phyloP scores from a whole-genome alignment of 2,113 vertebrate species.

The Apteryx owenii region DNA sequence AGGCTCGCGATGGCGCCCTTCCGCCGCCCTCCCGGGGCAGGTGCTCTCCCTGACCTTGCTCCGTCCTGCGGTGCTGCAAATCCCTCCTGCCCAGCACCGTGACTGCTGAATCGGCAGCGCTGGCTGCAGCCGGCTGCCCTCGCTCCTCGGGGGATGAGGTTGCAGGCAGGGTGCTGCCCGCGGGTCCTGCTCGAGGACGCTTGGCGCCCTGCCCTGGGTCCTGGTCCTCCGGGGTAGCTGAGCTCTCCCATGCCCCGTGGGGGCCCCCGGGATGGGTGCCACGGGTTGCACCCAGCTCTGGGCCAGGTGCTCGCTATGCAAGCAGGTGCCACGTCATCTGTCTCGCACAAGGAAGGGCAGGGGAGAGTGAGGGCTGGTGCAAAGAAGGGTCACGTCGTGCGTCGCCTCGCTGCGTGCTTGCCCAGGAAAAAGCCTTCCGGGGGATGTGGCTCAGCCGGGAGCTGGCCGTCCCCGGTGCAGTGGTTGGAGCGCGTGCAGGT shows the following conservation, averaged over 20 bases:
- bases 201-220: background rate
- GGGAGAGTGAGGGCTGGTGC: background rate
- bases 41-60: slow-evolving; percentile 25
- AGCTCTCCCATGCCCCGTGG: background rate
- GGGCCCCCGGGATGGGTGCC: background rate
- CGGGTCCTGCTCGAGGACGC: background rate
- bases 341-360: background rate
- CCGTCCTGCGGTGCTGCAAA: slow-evolving; percentile 40
- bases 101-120: slow-evolving; percentile 52
- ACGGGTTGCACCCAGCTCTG: background rate
- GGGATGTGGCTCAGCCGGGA: background rate
- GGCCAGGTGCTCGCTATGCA: background rate
- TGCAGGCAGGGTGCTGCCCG: background rate
- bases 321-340: background rate
- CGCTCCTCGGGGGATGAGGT: background rate
- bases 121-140: background rate
- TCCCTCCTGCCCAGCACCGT: slow-evolving; percentile 2
- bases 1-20: background rate
- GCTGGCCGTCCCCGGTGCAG: background rate
- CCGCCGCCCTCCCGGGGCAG: background rate
- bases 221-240: background rate
- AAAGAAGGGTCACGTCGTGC: background rate
- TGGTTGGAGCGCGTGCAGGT: background rate
- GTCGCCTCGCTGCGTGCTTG: background rate
- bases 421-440: background rate